Base-by-base conservation (phyloP, 92 coral and sea anemone species). In the Porites rus region DNA sequence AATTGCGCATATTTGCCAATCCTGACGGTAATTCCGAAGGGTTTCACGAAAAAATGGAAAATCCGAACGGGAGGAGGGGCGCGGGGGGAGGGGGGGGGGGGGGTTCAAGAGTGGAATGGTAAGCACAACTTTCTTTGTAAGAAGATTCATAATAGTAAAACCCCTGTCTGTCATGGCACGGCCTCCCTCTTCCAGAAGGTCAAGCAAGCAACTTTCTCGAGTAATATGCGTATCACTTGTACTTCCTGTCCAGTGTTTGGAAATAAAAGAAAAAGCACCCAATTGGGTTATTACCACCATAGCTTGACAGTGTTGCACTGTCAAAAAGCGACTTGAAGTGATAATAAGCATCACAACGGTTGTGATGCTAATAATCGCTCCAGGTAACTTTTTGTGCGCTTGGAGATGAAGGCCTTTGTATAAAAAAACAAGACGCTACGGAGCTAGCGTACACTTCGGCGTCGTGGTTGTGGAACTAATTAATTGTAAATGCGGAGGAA, bases 91-190 rank as follows among this genome's bases (percentile, higher is more conserved):
- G n/a, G 59, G 59, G 59, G 59, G 0, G 60, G 60, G 12, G 14
- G 14, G 60, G 10, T 1, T 25, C 28, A 85, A 77, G 1, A 93
- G 93, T 18, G 89, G 87, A 2, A 92, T 92, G 86, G 89, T 92
- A 18, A 89, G 69, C 12, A 86, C 93, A 31, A 88, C 88, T 70
- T 65, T 92, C 82, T 77, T 92, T 16, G 95, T 89, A 18, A 92
- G 16, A 1, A 89, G 43, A 63, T 92, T 90, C 65, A 86, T 70
- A 7, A 92, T 77, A 38, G 81, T 90, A 21, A 92, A 86, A 0
- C 95, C 90, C 70, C 89, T 92, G 54, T 92, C 93, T 38, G 95
- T 92, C 95, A 89, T 86, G 12, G 88, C 68, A 24, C 71, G 60
- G 53, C 86, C 93, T 9, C 91, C 91, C 24, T 85, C 80, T 67